These are phyloP conservation scores for Aporophyla nigra DNA, from an alignment of 2,888 invertebrate genomes.

Conservation along the genomic window DNA sequence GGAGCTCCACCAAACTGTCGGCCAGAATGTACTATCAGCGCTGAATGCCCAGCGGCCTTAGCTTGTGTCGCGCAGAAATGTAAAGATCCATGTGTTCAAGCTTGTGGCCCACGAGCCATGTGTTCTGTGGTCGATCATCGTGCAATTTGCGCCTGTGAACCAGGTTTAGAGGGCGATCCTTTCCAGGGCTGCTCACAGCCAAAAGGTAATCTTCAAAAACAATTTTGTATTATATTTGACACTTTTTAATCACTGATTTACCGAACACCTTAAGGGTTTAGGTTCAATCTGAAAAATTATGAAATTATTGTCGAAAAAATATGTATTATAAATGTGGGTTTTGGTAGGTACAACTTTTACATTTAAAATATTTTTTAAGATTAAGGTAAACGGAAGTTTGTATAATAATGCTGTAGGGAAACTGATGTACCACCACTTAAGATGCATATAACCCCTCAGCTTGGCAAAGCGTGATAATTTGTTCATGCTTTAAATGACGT, in stretches of 20 bases:
- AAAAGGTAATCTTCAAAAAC: slow-evolving; percentile 79
- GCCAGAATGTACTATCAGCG: slow-evolving; percentile 93
- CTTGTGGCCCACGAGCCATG: slow-evolving; percentile 91
- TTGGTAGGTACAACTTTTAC: slow-evolving; percentile 63
- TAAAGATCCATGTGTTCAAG: slow-evolving; percentile 92
- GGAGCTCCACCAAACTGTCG: slow-evolving; percentile 93
- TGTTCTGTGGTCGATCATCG: slow-evolving; percentile 92
- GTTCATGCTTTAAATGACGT: slow-evolving; percentile 85
- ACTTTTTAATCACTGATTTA: slow-evolving; percentile 47
- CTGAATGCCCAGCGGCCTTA: slow-evolving; percentile 92
- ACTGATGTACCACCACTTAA: slow-evolving; percentile 57
- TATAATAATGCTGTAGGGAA: slow-evolving; percentile 65
- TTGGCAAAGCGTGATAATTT: slow-evolving; percentile 87
- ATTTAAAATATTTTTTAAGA: slow-evolving; percentile 51
- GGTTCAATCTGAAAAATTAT: slow-evolving; percentile 16
- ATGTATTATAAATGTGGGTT: slow-evolving; percentile 34
- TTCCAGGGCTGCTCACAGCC: slow-evolving; percentile 90
- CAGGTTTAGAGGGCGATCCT: slow-evolving; percentile 92
- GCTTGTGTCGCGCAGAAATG: slow-evolving; percentile 93
- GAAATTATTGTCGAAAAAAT: slow-evolving; percentile 10
- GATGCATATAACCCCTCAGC: slow-evolving; percentile 86
- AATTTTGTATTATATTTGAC: slow-evolving; percentile 40
- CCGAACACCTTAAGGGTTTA: slow-evolving; percentile 30
- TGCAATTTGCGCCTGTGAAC: slow-evolving; percentile 92
- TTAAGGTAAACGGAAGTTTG: slow-evolving; percentile 65